A percentile compares a stretch with the other conserved stretches of the same genome.
phyloP scores from a whole-genome alignment of 2,797 vertebrate genomes.

The Podargus strigoides region DNA sequence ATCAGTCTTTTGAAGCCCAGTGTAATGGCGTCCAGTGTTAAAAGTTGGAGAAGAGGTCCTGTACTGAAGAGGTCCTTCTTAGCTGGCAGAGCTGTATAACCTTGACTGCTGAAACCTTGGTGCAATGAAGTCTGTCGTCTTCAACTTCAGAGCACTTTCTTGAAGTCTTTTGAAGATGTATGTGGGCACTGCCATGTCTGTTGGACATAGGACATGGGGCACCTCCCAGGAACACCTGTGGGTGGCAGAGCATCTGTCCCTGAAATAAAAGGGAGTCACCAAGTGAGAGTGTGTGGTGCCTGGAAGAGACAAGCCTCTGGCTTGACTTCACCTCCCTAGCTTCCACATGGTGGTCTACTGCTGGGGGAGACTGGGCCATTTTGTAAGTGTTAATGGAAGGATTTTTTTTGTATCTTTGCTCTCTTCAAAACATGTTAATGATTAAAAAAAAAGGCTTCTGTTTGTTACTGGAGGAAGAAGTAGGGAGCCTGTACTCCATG shows the following conservation, averaged over 20 bases:
- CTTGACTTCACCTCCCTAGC: neutral
- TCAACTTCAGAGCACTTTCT: neutral
- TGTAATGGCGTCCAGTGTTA: accelerated
- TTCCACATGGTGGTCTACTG: accelerated
- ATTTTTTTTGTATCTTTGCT: neutral
- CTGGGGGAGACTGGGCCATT: neutral
- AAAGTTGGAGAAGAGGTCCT: neutral
- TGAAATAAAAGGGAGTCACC: neutral
- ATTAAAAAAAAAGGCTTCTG: neutral
- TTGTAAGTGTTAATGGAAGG: neutral
- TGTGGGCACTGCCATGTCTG: neutral
- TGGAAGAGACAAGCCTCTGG: neutral
- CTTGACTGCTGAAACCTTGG: neutral
- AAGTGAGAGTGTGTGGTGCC: accelerated
- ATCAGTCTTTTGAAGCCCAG: neutral
- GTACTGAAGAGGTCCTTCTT: neutral
- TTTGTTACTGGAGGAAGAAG: neutral
- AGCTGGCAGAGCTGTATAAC: neutral
- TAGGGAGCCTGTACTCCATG: neutral
- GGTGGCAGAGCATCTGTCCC: neutral
- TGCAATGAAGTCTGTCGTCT: neutral
- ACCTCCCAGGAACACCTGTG: neutral
- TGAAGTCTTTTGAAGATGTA: neutral
- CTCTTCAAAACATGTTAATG: neutral
- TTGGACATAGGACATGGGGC: accelerated